These are phyloP conservation scores for Notothenia rossii DNA, from an alignment of 2,113 vertebrate species.

Conservation along the genomic window DNA sequence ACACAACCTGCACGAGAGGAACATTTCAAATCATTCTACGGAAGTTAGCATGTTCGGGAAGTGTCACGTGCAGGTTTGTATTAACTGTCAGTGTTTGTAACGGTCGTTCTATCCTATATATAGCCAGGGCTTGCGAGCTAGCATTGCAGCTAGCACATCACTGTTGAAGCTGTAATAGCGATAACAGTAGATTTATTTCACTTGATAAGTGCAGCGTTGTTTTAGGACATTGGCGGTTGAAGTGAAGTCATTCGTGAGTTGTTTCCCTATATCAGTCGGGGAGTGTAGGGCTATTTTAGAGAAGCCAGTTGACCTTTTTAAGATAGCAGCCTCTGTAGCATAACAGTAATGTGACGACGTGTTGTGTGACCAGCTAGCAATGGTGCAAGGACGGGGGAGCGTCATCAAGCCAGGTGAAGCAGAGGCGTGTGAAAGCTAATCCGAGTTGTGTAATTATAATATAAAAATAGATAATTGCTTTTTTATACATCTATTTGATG, in stretches of 20 bases:
- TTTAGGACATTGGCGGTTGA: rapidly evolving
- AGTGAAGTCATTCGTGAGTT: not conserved
- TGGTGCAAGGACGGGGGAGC: conserved; percentile 74
- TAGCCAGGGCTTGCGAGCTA: conserved; percentile 33
- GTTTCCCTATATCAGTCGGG: not conserved
- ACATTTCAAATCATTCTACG: conserved; percentile 73
- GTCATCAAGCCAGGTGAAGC: conserved; percentile 73
- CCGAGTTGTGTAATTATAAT: not conserved
- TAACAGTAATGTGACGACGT: conserved; percentile 73
- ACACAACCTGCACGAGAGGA: conserved; percentile 81
- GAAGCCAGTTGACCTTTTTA: conserved; percentile 24
- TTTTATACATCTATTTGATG: not conserved
- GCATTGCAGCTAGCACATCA: conserved; percentile 48
- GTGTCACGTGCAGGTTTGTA: conserved; percentile 18
- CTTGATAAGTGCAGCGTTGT: not conserved
- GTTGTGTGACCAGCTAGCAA: conserved; percentile 72
- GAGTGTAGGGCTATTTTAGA: not conserved
- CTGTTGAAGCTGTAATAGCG: conserved; percentile 10
- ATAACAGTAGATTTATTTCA: conserved; percentile 37
- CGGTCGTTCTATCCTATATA: not conserved
- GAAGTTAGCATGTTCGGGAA: conserved; percentile 44
- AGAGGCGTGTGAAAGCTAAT: conserved; percentile 4
- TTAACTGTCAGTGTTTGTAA: not conserved
- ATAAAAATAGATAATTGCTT: not conserved
- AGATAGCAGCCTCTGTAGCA: conserved; percentile 77